Conservation (phyloP, 2,113 vertebrate species). For the Zosterops lateralis region DNA sequence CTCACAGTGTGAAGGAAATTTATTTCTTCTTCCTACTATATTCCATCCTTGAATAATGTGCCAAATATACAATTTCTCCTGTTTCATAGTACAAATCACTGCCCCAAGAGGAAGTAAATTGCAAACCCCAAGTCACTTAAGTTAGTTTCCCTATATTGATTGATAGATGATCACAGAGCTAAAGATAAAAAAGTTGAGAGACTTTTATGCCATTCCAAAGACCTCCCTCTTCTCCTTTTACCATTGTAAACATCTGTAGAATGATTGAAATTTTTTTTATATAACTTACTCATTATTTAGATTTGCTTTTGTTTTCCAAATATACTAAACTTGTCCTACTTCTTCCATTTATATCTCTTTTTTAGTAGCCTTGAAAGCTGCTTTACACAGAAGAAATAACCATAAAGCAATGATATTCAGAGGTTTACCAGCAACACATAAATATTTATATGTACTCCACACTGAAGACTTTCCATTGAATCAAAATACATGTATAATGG, state of each 20-base stretch:
- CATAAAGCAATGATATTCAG: not conserved
- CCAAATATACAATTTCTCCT: not conserved
- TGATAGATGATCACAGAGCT: not conserved
- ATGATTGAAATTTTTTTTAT: not conserved
- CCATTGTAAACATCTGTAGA: not conserved
- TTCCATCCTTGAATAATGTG: not conserved
- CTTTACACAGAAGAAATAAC: not conserved
- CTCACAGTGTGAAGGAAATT: not conserved
- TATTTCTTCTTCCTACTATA: not conserved
- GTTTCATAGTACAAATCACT: not conserved
- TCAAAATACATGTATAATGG: not conserved
- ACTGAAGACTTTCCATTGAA: not conserved
- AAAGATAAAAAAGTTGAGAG: not conserved
- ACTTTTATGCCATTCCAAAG: not conserved
- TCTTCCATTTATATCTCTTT: not conserved
- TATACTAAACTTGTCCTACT: not conserved
- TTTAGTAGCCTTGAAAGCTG: not conserved
- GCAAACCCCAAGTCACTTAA: not conserved
- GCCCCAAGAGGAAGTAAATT: not conserved
- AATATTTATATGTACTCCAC: slow-evolving; percentile 1
- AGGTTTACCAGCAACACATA: not conserved
- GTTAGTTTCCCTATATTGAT: not conserved
- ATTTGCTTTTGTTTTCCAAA: not conserved
- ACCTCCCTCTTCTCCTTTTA: not conserved
- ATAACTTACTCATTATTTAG: not conserved